Percentiles rank a stretch among this genome's conserved stretches.
Conservation (phyloP, 1,140 invertebrate species). For the Danaus plexippus region DNA sequence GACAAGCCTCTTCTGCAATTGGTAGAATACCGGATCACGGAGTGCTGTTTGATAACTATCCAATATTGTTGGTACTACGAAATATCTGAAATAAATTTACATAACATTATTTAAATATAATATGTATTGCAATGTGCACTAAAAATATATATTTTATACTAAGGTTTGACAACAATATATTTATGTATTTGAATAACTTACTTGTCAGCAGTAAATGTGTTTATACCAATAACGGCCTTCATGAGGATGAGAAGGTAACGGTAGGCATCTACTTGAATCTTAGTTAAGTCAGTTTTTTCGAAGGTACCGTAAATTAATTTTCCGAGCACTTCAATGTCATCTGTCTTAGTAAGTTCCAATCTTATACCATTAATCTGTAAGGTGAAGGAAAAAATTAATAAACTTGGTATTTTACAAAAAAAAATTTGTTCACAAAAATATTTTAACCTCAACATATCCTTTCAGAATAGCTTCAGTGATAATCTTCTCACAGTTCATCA, state of each 20-base stretch:
- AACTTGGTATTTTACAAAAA: not conserved
- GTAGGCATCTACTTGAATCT: constrained; percentile 40
- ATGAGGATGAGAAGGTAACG: constrained; percentile 56
- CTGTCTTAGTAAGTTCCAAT: constrained; percentile 42
- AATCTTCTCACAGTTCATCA: constrained; percentile 72
- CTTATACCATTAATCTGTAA: constrained; percentile 49
- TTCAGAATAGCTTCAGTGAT: constrained; percentile 77
- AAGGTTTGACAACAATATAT: not conserved
- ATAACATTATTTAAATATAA: constrained; percentile 9
- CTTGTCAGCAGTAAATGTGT: constrained; percentile 47
- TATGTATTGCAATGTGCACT: not conserved
- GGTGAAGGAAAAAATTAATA: constrained; percentile 3
- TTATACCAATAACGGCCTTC: constrained; percentile 51
- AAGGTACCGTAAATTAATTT: constrained; percentile 52
- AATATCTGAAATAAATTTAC: constrained; percentile 40
- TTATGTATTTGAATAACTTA: constrained; percentile 26
- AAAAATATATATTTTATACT: constrained; percentile 3
- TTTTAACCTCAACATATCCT: constrained; percentile 72
- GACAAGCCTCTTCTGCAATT: constrained; percentile 74
- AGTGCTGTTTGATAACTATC: constrained; percentile 73
- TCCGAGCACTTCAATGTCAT: constrained; percentile 52
- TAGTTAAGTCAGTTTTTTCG: constrained; percentile 40
- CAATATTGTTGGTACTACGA: constrained; percentile 63
- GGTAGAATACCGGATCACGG: constrained; percentile 78
- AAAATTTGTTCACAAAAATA: not conserved